Base-by-base conservation (phyloP, 2,113 vertebrate species). In the Ochotona princeps region DNA sequence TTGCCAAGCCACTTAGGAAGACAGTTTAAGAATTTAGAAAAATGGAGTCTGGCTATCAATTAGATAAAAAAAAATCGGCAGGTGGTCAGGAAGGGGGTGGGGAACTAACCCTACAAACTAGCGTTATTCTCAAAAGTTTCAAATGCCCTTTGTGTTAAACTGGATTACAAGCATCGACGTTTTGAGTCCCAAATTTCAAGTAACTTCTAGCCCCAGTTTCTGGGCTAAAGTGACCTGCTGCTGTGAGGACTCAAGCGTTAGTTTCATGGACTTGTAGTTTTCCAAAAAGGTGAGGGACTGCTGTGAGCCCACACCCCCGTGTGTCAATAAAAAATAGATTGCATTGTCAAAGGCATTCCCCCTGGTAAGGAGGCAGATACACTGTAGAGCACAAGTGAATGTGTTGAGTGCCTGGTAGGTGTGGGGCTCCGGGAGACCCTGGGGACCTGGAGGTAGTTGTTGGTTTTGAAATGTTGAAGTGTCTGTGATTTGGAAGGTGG, bases 61-160 rank as follows among this genome's bases (percentile, higher is more conserved):
- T 99, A 98, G 98, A 98, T 98, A 98, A 98, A 97, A 97, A 97
- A 97, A 98, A 97, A 98, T 97, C 97, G 93, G 97, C 98, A 98
- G 98, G 98, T 98, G 98, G 97, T 96, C 96, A 38, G 85, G 82
- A 80, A 67, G 91, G 87, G 85, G 92, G 81, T 44, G 38, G 38
- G 38, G 38, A 44, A 44, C 93, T 96, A 91, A 83, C 83, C 23
- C 91, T 92, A 78, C 94, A 73, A 97, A 98, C 98, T 97, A 98
- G 98, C 97, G 98, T 98, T 98, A 78, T 89, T 97, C 97, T 97
- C 97, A 97, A 96, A 96, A 83, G 49, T 93, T 96, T 95, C 95
- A 97, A 95, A 97, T 95, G 93, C 92, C 94, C 54, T 95, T 98
- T 98, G 96, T 97, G 95, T 47, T 85, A 94, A 94, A 96, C 95